Percentiles rank a stretch among this genome's conserved stretches.
These are phyloP conservation scores for Meteorus cinctellus DNA, from an alignment of 2,888 invertebrate species.

Conservation along the genomic window DNA sequence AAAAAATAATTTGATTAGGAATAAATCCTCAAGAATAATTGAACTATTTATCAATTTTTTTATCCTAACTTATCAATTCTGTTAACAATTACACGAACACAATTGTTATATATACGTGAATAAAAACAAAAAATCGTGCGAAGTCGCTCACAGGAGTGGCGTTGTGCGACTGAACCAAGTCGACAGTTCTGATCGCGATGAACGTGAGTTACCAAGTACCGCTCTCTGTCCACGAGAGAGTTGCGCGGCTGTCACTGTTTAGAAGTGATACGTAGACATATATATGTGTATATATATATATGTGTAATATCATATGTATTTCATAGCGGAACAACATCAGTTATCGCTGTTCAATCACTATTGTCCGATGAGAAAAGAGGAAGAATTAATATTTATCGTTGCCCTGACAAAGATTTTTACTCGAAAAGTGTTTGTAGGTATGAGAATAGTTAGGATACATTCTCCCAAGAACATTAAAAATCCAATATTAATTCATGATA, in stretches of 20 bases:
- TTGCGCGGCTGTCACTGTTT: slow-evolving; percentile 26
- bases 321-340: background rate
- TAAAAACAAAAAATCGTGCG: slow-evolving; percentile 51
- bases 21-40: background rate
- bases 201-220: slow-evolving; percentile 43
- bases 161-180: slow-evolving; percentile 67
- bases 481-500: background rate
- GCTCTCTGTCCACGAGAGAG: slow-evolving; percentile 40
- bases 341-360: slow-evolving; percentile 7
- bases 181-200: slow-evolving; percentile 40
- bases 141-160: slow-evolving; percentile 66
- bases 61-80: background rate
- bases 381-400: background rate
- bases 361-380: background rate
- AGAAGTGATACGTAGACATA: slow-evolving; percentile 2
- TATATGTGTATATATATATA: background rate
- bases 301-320: background rate
- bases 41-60: background rate
- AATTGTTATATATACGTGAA: background rate
- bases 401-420: no score
- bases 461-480: background rate
- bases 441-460: background rate
- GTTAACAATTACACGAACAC: slow-evolving; percentile 7
- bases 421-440: no score
- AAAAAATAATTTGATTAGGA: background rate